Evolutionary conservation across 2,888 invertebrate species (phyloP).

Genomic region (Keiferia lycopersicella): DNA sequence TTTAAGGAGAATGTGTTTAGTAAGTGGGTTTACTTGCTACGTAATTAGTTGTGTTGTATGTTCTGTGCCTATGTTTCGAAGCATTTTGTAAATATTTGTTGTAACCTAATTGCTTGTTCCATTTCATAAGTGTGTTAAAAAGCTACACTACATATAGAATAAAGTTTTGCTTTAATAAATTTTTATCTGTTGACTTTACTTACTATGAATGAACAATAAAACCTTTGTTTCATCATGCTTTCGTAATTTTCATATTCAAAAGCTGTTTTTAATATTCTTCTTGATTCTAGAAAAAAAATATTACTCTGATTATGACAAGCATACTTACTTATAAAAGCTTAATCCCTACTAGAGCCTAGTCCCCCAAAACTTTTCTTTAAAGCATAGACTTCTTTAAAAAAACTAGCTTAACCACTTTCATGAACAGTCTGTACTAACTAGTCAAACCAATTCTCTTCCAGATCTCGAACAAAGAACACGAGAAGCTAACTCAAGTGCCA

Average conservation of each 20-base stretch:
- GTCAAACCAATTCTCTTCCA: conserved; percentile 41
- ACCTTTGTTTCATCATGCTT: not conserved
- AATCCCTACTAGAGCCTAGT: too few species aligned
- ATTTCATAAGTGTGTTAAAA: not conserved
- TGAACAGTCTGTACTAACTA: not conserved
- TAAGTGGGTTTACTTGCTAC: not conserved
- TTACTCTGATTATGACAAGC: too few species aligned
- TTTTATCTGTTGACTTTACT: not conserved
- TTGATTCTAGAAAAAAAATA: too few species aligned
- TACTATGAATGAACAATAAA: not conserved
- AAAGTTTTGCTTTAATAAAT: too few species aligned
- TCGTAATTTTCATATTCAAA: not conserved
- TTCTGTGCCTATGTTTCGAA: not conserved
- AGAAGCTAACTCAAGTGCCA: conserved; percentile 60
- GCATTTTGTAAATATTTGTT: not conserved
- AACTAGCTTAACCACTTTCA: not conserved
- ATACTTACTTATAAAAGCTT: too few species aligned
- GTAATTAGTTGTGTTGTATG: not conserved
- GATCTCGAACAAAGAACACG: conserved; percentile 67
- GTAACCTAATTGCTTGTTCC: not conserved
- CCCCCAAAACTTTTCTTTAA: too few species aligned
- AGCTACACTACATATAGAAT: too few species aligned
- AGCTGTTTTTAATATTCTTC: too few species aligned
- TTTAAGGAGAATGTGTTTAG: conserved; percentile 13
- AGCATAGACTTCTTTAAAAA: not conserved